Conservation (phyloP, 2,888 invertebrate species). For the Cheilosia variabilis region DNA sequence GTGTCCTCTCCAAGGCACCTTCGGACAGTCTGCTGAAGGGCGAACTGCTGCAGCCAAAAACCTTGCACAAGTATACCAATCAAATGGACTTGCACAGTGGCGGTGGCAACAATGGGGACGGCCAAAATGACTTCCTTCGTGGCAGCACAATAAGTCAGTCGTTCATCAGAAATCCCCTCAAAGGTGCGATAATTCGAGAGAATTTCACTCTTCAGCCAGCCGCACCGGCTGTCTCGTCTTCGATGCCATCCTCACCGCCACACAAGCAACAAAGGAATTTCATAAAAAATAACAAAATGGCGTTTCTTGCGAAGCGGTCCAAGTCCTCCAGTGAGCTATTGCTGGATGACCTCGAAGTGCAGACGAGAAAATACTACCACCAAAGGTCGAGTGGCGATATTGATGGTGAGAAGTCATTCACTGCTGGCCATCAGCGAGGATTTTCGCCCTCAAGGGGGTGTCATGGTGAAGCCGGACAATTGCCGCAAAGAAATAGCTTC, state of each 20-base stretch:
- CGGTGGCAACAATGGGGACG: conserved; percentile 66
- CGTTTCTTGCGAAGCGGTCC: conserved; percentile 80
- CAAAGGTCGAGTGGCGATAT: conserved; percentile 42
- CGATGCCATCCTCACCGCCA: conserved; percentile 30
- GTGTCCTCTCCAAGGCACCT: conserved; percentile 76
- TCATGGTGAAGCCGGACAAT: conserved; percentile 19
- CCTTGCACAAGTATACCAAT: conserved; percentile 77
- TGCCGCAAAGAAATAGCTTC: conserved; percentile 15
- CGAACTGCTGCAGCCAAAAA: conserved; percentile 45
- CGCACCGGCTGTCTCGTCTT: conserved; percentile 74
- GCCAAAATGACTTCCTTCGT: conserved; percentile 81
- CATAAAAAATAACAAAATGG: conserved; percentile 58
- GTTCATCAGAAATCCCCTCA: conserved; percentile 81
- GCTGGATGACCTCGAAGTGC: conserved; percentile 80
- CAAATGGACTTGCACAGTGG: conserved; percentile 77
- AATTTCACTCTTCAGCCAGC: conserved; percentile 76
- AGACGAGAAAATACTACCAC: conserved; percentile 81
- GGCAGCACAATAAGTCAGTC: conserved; percentile 83
- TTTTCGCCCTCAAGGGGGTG: conserved; percentile 20
- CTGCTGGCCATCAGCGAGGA: conserved; percentile 2
- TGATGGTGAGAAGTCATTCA: conserved; percentile 31
- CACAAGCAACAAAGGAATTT: conserved; percentile 39
- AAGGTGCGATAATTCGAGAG: conserved; percentile 77
- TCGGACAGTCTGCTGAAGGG: conserved; percentile 78
- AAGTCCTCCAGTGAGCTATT: conserved; percentile 81